Conservation (phyloP, 2,888 invertebrate genomes). For the Chloromyia formosa region DNA sequence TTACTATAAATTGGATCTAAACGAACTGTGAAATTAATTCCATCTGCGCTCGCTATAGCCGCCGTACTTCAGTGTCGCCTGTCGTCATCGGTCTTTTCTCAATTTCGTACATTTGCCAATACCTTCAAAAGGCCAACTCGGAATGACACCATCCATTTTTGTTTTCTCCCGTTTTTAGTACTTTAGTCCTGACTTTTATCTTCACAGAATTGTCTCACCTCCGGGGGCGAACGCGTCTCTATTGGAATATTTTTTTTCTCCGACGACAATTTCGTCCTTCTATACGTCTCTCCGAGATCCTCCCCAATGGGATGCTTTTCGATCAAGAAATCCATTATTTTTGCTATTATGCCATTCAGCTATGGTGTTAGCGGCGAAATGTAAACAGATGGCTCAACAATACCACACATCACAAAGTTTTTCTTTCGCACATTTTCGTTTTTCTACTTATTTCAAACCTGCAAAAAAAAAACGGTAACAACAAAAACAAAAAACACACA, state of each 20-base stretch:
- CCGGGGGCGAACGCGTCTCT: neutral
- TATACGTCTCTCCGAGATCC: neutral
- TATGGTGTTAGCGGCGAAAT: neutral
- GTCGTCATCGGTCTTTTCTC: neutral
- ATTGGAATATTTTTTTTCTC: too few species aligned
- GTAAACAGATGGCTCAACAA: neutral
- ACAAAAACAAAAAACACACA: too few species aligned
- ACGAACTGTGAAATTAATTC: slow-evolving; percentile 38
- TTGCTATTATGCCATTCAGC: neutral
- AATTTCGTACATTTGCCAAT: neutral
- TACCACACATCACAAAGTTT: neutral
- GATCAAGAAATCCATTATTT: slow-evolving; percentile 18
- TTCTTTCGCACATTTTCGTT: neutral
- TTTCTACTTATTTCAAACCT: neutral
- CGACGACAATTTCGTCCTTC: neutral
- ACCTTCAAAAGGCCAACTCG: slow-evolving; percentile 13
- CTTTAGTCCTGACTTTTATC: neutral
- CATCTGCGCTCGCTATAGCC: slow-evolving; percentile 1
- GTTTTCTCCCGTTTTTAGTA: neutral
- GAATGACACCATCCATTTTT: neutral
- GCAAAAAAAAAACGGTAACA: neutral
- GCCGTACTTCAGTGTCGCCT: neutral
- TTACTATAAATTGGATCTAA: slow-evolving; percentile 31
- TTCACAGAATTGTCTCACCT: neutral
- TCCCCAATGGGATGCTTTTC: neutral